Base-by-base conservation (phyloP, 2,888 invertebrate genomes). In the Bellardia bayeri region DNA sequence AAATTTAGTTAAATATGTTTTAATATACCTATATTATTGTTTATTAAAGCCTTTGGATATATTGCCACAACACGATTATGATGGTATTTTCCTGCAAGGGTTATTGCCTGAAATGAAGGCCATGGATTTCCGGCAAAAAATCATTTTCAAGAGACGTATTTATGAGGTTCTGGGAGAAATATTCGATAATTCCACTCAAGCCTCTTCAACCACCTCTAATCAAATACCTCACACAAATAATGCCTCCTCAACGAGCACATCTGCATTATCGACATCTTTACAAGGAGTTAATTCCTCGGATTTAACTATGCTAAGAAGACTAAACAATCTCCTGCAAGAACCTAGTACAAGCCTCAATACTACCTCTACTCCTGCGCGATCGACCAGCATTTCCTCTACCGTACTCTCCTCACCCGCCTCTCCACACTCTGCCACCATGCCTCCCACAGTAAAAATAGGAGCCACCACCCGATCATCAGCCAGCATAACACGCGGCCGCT, bases 61-160 rank as follows among this genome's bases (percentile, higher is more conserved):
- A 30, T 2, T 76, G 2, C 71, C 88, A 0, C 90, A 87, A 61
- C 74, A 90, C 13, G 91, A 92, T 42, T 92, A 90, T 16, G 93
- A 92, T 89, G 91, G 91, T 30, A 90, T 90, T n/a, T 92, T 92
- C 33, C 88, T 92, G 33, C 91, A 92, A 85, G 91, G 92, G 7
- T 81, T 93, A 4, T 89, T 92, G 9, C 92, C 92, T 69, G 93
- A 93, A 88, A 92, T 93, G 90, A 91, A 91, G 33, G 90, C 89
- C 11, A 93, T 93, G 93, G 91, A 91, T 76, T 91, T 92, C 23
- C 91, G 91, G 11, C 92, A 93, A 85, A 93, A 92, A 61, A 90
- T 93, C 0, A 87, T 90, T 13, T 93, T 93, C 74, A 93, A 93
- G 75, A 90, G 91, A 0, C 91, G 93, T 68, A 90, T 93, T 0